Percentiles rank a stretch among this genome's conserved stretches.
Conservation (phyloP, 2,113 vertebrate genomes). For the Nestor notabilis region DNA sequence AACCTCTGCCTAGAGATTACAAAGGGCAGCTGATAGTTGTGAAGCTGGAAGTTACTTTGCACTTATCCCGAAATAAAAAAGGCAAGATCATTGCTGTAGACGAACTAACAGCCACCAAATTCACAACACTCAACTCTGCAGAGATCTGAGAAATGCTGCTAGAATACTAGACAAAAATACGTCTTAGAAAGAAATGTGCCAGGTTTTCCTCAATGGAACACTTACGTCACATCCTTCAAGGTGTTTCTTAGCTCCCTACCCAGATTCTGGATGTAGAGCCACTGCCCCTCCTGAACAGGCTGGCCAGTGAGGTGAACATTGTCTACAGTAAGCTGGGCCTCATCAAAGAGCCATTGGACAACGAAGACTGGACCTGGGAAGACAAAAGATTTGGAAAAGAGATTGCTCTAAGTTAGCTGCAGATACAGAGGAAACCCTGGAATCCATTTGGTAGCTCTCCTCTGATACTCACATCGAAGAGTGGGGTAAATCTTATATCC, state of each 20-base stretch:
- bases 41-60: not conserved
- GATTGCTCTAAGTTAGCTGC: not conserved
- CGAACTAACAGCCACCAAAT: not conserved
- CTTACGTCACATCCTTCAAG: slow-evolving; percentile 94
- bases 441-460: not conserved
- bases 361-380: slow-evolving; percentile 91
- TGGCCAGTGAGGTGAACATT: slow-evolving; percentile 96
- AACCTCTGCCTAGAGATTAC: not conserved
- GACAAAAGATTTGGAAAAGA: not conserved
- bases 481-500: slow-evolving; percentile 96
- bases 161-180: not conserved
- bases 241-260: slow-evolving; percentile 93
- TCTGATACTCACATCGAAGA: slow-evolving; percentile 86
- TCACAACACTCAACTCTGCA: not conserved
- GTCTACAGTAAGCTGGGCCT: slow-evolving; percentile 95
- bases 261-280: slow-evolving; percentile 96
- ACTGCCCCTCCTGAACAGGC: slow-evolving; percentile 94
- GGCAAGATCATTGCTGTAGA: not conserved
- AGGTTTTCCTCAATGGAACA: not conserved
- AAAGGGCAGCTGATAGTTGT: not conserved
- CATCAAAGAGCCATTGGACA: slow-evolving; percentile 98
- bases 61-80: not conserved
- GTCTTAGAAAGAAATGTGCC: not conserved
- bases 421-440: not conserved
- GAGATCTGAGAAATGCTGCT: not conserved